phyloP scores from a whole-genome alignment of 2,888 invertebrate genomes.

The Drosophila colorata region DNA sequence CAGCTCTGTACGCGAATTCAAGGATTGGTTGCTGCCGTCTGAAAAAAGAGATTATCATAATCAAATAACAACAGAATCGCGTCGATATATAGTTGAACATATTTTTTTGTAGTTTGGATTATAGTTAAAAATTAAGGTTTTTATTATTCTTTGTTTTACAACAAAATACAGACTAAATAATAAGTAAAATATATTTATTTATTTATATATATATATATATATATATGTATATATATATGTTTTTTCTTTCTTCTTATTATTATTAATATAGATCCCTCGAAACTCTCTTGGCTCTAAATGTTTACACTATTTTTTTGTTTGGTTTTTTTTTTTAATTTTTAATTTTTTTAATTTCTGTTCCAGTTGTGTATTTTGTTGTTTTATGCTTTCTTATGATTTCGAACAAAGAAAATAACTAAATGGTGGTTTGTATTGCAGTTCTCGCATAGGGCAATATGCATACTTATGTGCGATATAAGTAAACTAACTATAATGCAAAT shows the following conservation, averaged over 20 bases:
- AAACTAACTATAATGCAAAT: conserved; percentile 45
- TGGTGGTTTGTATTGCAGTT: conserved; percentile 41
- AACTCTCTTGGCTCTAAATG: conserved; percentile 69
- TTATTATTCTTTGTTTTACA: conserved; percentile 79
- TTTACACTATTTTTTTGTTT: conserved; percentile 72
- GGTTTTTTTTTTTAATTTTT: conserved; percentile 22
- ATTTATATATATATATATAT: conserved; percentile 62
- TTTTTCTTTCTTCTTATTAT: conserved; percentile 65
- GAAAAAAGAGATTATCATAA: too few species aligned
- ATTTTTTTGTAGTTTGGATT: conserved; percentile 6
- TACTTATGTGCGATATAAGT: conserved; percentile 32
- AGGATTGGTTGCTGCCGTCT: too few species aligned
- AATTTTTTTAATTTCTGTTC: conserved; percentile 37
- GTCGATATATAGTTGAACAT: too few species aligned
- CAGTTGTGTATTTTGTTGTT: conserved; percentile 41
- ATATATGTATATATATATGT: conserved; percentile 61
- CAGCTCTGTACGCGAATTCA: too few species aligned
- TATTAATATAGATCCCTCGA: conserved; percentile 76
- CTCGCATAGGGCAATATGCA: conserved; percentile 43
- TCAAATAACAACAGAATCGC: too few species aligned
- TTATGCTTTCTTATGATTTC: conserved; percentile 19
- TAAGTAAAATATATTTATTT: conserved; percentile 81
- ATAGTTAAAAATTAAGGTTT: conserved; percentile 73
- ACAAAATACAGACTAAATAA: conserved; percentile 81
- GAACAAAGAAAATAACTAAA: conserved; percentile 42